Conservation (phyloP, 2,888 invertebrate species). For the Toxonevra muliebris region DNA sequence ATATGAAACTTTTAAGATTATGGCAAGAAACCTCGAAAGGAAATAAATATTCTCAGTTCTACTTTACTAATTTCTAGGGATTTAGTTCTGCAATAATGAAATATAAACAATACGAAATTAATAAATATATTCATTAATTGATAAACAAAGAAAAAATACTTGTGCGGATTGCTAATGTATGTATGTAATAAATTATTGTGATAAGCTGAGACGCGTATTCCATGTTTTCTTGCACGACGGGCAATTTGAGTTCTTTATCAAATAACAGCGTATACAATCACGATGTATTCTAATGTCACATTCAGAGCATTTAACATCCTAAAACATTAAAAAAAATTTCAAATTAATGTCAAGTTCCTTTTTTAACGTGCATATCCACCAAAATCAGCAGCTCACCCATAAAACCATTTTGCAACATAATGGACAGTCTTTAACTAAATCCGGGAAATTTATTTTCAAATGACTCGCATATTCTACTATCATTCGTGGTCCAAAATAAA, state of each 20-base stretch:
- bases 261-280: slow-evolving; percentile 48
- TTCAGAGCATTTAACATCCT: slow-evolving; percentile 48
- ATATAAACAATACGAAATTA: too few species aligned
- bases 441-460: slow-evolving; percentile 45
- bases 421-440: slow-evolving; percentile 46
- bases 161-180: too few species aligned
- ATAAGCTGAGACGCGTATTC: slow-evolving; percentile 42
- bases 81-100: too few species aligned
- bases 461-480: slow-evolving; percentile 48
- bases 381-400: slow-evolving; percentile 44
- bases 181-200: neutral
- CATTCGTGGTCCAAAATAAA: slow-evolving; percentile 50
- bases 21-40: too few species aligned
- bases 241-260: slow-evolving; percentile 48
- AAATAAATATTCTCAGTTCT: too few species aligned
- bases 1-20: too few species aligned
- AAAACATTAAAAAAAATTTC: slow-evolving; percentile 3
- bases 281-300: slow-evolving; percentile 48
- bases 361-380: neutral
- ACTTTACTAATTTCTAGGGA: too few species aligned
- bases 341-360: neutral
- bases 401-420: slow-evolving; percentile 48
- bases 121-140: too few species aligned
- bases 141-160: too few species aligned
- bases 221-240: slow-evolving; percentile 47